Conservation (phyloP, 2,888 invertebrate genomes). For the Agriopis marginaria region DNA sequence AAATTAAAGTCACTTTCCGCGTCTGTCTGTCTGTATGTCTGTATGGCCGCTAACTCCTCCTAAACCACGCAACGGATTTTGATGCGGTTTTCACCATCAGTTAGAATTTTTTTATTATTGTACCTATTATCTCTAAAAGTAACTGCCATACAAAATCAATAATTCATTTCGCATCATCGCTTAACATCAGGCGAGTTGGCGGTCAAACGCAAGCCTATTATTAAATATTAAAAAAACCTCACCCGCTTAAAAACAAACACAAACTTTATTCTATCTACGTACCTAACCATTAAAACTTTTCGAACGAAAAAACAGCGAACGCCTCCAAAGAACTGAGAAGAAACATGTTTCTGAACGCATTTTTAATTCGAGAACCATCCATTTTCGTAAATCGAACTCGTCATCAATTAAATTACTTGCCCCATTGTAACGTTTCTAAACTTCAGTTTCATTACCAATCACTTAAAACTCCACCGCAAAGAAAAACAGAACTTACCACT, state of each 20-base stretch:
- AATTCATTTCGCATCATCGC: too few species aligned
- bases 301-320: constrained; percentile 23
- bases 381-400: constrained; percentile 81
- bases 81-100: too few species aligned
- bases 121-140: too few species aligned
- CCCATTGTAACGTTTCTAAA: constrained; percentile 69
- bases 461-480: not conserved
- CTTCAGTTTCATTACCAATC: constrained; percentile 37
- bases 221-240: too few species aligned
- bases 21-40: too few species aligned
- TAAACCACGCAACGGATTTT: too few species aligned
- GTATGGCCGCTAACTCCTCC: too few species aligned
- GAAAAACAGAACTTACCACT: constrained; percentile 36
- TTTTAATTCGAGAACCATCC: constrained; percentile 68
- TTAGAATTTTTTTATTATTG: too few species aligned
- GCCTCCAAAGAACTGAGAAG: constrained; percentile 24
- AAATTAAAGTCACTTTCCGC: too few species aligned
- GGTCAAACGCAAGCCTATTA: too few species aligned
- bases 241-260: constrained; percentile 6
- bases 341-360: constrained; percentile 44
- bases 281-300: constrained; percentile 40
- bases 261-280: constrained; percentile 28
- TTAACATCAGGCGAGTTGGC: too few species aligned
- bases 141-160: too few species aligned
- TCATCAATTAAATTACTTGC: constrained; percentile 85